Evolutionary conservation across 2,888 invertebrate genomes (phyloP), one percentile per base, ranked within the genome.

Genomic region (Sesia apiformis): DNA sequence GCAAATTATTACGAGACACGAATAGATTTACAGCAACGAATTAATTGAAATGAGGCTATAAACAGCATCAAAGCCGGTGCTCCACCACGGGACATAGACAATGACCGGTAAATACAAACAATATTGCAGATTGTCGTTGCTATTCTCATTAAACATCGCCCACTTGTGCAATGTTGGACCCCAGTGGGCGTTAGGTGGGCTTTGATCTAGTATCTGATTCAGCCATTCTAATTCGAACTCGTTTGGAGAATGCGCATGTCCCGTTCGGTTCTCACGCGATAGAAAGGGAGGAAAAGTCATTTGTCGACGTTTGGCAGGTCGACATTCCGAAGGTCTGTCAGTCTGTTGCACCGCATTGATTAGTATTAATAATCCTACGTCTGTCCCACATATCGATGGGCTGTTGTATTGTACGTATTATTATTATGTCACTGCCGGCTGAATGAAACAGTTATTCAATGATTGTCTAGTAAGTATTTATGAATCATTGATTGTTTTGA

Each of bases 71-170:
- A 46, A 46, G 46, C 46, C 46, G 46, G 8, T 46, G n/a, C 23
- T 46, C 46, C 46, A 23, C 46, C 46, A 46, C 46, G 46, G 46
- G 46, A 46, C 46, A 57, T 23, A 65, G 66, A 77, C 78, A 81
- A 78, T 76, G 65, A 71, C 60, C 69, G 69, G 74, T 76, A 76
- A 77, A 78, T 74, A 75, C 65, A 63, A 65, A 65, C 46, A 67
- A 66, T 74, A 73, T 71, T 71, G 71, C 71, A 60, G 65, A 60
- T 67, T 71, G 74, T 74, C 73, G 69, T 66, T 66, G 65, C 62
- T 60, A 62, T 23, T 61, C 61, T 78, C 77, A 74, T 79, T 81
- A 80, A 67, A 70, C 67, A 61, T 65, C 79, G 78, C 80, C 80
- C 78, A 79, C 80, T 66, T 63, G 61, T 62, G 58, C 64, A 60